Conservation (phyloP, 2,113 vertebrate species). For the Tachycineta bicolor region DNA sequence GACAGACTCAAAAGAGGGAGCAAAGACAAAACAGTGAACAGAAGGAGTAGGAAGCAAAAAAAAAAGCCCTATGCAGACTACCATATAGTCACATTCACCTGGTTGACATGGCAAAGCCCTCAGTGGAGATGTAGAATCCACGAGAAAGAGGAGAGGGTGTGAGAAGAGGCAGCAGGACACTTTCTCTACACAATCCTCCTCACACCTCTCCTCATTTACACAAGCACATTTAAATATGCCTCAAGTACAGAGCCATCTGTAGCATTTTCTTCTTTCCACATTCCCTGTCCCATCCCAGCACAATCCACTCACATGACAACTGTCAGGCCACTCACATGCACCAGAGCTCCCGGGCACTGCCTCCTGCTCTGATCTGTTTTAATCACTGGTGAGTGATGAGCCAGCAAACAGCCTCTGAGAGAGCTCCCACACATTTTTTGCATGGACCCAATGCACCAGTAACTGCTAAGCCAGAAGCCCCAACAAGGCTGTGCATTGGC, state of each 20-base stretch:
- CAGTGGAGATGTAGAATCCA: neutral
- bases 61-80: neutral
- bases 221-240: neutral
- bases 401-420: neutral
- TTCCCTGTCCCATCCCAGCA: neutral
- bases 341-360: neutral
- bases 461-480: neutral
- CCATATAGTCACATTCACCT: neutral
- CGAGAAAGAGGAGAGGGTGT: neutral
- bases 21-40: neutral
- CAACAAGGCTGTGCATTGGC: neutral
- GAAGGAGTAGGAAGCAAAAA: neutral
- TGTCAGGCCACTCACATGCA: accelerated
- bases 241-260: neutral
- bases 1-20: neutral
- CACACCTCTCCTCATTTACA: neutral
- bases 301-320: neutral
- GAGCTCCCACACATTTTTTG: neutral
- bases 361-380: neutral
- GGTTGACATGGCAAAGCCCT: neutral
- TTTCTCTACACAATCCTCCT: neutral
- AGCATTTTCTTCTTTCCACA: neutral
- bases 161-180: neutral
- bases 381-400: neutral
- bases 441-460: neutral